Evolutionary conservation across 2,888 invertebrate genomes (phyloP), one percentile per base, ranked within the genome.

Genomic region (Cerastis rubricosa): DNA sequence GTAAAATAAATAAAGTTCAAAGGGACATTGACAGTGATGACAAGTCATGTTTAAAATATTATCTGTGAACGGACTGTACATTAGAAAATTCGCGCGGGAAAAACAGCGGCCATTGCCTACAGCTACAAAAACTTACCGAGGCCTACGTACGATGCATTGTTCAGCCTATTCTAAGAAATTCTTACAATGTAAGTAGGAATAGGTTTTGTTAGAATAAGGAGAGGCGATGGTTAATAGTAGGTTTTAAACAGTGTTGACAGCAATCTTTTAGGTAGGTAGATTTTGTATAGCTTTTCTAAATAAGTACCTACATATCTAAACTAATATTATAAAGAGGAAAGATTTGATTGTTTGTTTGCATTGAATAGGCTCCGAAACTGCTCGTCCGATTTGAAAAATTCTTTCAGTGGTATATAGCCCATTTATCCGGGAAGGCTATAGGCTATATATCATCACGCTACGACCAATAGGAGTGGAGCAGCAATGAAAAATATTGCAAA

Each of bases 61-160:
- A 64, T 17, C 64, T 43, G 29, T n/a, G 64, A 64, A 64, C 64
- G n/a, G 64, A 64, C 64, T 64, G 64, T 64, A 64, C 76, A 79
- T 80, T 80, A 88, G 87, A 86, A 87, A 89, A 87, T 89, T 82
- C 59, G 69, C 74, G 81, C 81, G 76, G 76, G 86, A 89, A 88
- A 84, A 81, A 84, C 74, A 22, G 17, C 76, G 83, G 79, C 74
- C 85, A 81, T 81, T 88, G 89, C 79, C 81, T 83, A 78, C n/a
- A 25, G 35, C 35, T 51, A 79, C 61, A 88, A 88, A 88, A 88
- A 86, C 76, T 79, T 73, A 6, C 70, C 40, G 65, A 68, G 74
- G 86, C 85, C 80, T 78, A 65, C 43, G 66, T 68, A 65, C 74
- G 47, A 75, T 71, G 85, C 86, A 89, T 88, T 89, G 89, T 88